These are phyloP conservation scores for Tipula helvola DNA, from an alignment of 2,888 invertebrate species.

Conservation along the genomic window DNA sequence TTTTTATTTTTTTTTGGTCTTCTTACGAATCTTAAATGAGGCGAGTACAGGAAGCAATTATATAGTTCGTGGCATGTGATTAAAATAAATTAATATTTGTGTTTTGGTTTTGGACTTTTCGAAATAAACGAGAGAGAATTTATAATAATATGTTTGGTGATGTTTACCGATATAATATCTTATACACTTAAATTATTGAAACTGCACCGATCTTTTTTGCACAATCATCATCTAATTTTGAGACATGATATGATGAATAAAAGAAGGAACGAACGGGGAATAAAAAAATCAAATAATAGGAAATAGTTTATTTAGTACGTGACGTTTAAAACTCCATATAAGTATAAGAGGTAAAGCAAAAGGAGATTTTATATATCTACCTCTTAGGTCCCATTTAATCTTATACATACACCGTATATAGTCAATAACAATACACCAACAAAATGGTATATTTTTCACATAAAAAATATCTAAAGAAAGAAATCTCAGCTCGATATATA, in stretches of 20 bases:
- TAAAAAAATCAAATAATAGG: not conserved
- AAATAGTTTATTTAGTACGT: not conserved
- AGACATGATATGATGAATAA: not conserved
- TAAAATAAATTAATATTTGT: not conserved
- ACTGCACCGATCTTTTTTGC: not conserved
- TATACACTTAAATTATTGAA: not conserved
- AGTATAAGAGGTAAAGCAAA: not conserved
- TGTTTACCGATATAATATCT: not conserved
- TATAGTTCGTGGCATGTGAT: not conserved
- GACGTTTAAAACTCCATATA: not conserved
- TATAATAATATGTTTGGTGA: not conserved
- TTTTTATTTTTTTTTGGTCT: not conserved
- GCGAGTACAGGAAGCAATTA: slow-evolving; percentile 4
- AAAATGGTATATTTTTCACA: not conserved
- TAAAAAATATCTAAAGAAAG: not conserved
- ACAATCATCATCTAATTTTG: not conserved
- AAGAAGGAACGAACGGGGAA: not conserved
- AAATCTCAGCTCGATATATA: not conserved
- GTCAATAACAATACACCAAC: not conserved
- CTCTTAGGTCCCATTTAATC: not conserved
- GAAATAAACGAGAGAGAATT: not conserved
- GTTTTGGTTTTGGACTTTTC: not conserved
- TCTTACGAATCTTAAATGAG: not conserved
- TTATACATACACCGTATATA: not conserved
- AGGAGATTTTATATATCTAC: not conserved